These are phyloP conservation scores for Argyrosomus japonicus DNA, from an alignment of 2,113 vertebrate genomes.

Conservation along the genomic window DNA sequence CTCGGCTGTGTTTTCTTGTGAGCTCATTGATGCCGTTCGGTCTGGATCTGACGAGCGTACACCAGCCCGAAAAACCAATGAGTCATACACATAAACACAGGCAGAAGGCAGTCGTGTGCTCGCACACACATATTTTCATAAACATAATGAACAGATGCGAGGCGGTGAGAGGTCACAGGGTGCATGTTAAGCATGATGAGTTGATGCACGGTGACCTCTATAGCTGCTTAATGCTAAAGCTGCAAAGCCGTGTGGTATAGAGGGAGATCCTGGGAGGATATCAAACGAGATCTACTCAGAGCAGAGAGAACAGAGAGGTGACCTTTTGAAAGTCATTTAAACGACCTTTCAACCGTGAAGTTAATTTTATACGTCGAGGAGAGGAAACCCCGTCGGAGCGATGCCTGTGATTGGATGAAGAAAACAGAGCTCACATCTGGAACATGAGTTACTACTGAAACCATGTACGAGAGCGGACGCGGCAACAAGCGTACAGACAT, in stretches of 20 bases:
- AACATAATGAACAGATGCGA: constrained; percentile 34
- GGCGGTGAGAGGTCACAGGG: constrained; percentile 37
- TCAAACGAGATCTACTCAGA: constrained; percentile 21
- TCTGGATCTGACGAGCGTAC: constrained; percentile 12
- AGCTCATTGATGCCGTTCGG: too few species aligned
- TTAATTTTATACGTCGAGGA: constrained; percentile 9
- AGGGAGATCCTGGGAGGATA: constrained; percentile 38
- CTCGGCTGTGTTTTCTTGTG: too few species aligned
- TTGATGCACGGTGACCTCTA: constrained; percentile 50
- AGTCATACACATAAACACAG: constrained; percentile 42
- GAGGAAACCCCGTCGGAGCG: not conserved
- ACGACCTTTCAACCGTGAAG: constrained; percentile 3
- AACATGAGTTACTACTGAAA: constrained; percentile 29
- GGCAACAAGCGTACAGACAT: constrained; percentile 22
- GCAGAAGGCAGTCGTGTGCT: not conserved
- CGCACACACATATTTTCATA: not conserved
- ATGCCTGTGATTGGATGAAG: not conserved
- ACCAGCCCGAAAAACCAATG: constrained; percentile 26
- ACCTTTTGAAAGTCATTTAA: constrained; percentile 31
- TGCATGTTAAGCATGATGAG: constrained; percentile 44
- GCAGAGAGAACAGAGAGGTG: constrained; percentile 11
- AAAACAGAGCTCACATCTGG: constrained; percentile 54
- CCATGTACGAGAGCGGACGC: constrained; percentile 7
- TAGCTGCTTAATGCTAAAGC: constrained; percentile 57
- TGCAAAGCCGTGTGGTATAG: constrained; percentile 38